phyloP scores from a whole-genome alignment of 2,888 invertebrate species.

The Tetramorium bicarinatum region DNA sequence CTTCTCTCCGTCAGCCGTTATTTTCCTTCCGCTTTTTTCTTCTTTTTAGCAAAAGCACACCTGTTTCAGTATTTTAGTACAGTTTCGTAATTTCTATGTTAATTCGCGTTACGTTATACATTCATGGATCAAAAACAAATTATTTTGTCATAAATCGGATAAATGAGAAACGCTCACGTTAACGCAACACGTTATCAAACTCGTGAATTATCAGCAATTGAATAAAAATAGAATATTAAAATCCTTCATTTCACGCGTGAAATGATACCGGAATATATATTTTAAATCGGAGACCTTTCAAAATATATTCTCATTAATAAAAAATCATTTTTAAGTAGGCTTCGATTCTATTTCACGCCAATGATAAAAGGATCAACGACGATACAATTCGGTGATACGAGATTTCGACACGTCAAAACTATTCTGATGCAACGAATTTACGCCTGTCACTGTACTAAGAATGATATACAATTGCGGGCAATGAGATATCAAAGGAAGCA shows the following conservation, averaged over 20 bases:
- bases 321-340: background rate
- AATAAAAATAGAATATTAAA: background rate
- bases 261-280: background rate
- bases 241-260: background rate
- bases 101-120: background rate
- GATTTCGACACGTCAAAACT: background rate
- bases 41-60: background rate
- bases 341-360: background rate
- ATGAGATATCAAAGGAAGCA: conserved; percentile 35
- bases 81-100: background rate
- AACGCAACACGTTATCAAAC: background rate
- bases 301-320: background rate
- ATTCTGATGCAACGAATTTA: background rate
- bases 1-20: conserved; percentile 25
- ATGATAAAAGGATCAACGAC: conserved; percentile 1
- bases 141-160: background rate
- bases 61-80: background rate
- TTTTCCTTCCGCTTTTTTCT: background rate
- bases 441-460: background rate
- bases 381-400: background rate
- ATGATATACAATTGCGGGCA: conserved; percentile 23
- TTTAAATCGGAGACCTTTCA: background rate
- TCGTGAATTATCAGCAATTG: background rate
- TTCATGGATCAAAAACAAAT: background rate
- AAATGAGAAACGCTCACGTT: background rate